Evolutionary conservation across 2,888 invertebrate genomes (phyloP).

Genomic region (Drosophila algonquin): DNA sequence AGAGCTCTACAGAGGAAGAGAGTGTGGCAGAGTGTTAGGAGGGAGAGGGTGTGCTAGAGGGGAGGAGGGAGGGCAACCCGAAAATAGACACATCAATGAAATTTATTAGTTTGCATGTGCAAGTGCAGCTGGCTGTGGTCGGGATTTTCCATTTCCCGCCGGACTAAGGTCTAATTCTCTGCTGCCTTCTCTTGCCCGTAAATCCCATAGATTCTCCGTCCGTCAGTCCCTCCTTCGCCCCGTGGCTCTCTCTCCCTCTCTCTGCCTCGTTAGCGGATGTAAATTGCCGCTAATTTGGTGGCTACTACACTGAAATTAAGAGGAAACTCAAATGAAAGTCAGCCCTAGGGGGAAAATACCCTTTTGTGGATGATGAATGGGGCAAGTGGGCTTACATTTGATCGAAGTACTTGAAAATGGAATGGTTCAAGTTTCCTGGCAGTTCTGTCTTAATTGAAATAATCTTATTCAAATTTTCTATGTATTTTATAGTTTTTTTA

Average conservation of each 20-base stretch:
- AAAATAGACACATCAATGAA: conserved; percentile 83
- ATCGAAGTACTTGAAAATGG: too few species aligned
- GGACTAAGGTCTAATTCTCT: conserved; percentile 49
- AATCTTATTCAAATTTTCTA: too few species aligned
- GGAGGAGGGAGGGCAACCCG: conserved; percentile 34
- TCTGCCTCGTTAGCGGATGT: conserved; percentile 54
- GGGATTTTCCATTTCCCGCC: conserved; percentile 64
- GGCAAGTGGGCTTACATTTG: too few species aligned
- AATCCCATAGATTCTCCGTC: neutral
- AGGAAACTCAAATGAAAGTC: conserved; percentile 35
- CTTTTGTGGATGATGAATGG: conserved; percentile 19
- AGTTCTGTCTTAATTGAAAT: too few species aligned
- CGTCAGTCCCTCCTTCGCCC: conserved; percentile 12
- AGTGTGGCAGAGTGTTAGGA: neutral
- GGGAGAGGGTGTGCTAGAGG: neutral
- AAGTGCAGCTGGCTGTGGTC: conserved; percentile 62
- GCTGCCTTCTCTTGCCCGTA: conserved; percentile 13
- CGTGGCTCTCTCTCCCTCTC: neutral
- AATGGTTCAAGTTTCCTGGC: too few species aligned
- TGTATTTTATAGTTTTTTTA: too few species aligned
- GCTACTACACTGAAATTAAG: conserved; percentile 51
- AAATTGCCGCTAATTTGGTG: conserved; percentile 71
- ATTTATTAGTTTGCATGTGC: conserved; percentile 81
- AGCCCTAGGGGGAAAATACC: conserved; percentile 14
- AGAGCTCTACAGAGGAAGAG: conserved; percentile 6